These are phyloP conservation scores for Tachuris rubrigastra DNA, from an alignment of 2,113 vertebrate species.

Conservation along the genomic window DNA sequence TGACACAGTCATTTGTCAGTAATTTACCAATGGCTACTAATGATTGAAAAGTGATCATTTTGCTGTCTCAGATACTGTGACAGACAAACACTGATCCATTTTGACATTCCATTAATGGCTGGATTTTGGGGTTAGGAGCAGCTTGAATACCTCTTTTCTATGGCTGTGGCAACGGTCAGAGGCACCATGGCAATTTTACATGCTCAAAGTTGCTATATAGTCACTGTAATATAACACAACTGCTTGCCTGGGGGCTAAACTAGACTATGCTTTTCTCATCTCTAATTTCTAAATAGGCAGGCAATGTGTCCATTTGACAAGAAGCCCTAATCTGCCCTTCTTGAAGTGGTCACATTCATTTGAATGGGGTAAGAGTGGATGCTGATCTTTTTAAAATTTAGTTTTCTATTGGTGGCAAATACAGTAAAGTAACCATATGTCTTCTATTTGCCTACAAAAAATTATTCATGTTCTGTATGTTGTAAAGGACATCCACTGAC, in stretches of 20 bases:
- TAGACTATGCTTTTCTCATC: neutral
- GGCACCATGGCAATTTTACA: neutral
- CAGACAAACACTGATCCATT: neutral
- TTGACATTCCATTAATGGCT: neutral
- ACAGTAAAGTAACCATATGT: neutral
- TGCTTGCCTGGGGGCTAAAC: neutral
- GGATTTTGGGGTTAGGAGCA: neutral
- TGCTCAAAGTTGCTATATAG: neutral
- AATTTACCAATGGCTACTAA: neutral
- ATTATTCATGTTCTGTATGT: neutral
- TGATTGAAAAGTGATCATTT: neutral
- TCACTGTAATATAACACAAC: neutral
- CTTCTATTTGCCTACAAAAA: neutral
- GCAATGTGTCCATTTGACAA: neutral
- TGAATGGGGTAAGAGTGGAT: neutral
- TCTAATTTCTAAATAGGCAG: neutral
- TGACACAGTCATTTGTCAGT: neutral
- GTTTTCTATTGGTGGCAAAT: neutral
- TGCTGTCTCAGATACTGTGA: neutral
- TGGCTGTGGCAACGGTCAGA: neutral
- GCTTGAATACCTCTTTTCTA: neutral
- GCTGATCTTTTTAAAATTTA: neutral
- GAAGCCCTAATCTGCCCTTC: neutral
- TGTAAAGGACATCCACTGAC: neutral
- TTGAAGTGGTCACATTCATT: neutral